Evolutionary conservation across 2,113 vertebrate genomes (phyloP).

Genomic region (Aegithalos caudatus): DNA sequence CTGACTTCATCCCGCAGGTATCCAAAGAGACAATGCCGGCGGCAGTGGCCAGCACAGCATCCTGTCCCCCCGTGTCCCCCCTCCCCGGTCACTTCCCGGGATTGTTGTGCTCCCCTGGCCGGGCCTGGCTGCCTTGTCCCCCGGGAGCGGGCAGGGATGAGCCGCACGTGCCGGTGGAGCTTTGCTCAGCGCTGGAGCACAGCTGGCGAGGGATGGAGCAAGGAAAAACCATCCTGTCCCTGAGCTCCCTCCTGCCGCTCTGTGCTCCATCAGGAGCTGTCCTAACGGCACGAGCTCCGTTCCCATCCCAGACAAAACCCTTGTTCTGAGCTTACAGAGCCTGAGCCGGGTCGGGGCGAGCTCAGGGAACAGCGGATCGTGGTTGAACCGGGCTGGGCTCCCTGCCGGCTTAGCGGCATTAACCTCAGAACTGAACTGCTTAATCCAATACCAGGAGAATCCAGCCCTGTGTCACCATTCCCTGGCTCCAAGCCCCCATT

Average conservation of each 20-base stretch:
- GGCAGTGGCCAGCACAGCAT: neutral
- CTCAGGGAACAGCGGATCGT: accelerated
- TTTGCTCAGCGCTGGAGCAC: accelerated
- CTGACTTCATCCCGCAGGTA: slow-evolving; percentile 18
- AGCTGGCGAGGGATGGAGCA: accelerated
- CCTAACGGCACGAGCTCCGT: accelerated
- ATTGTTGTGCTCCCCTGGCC: slow-evolving; percentile 38
- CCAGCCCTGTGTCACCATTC: neutral
- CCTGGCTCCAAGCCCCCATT: neutral
- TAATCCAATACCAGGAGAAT: neutral
- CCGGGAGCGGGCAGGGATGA: neutral
- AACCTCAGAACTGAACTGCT: neutral
- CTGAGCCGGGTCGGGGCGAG: accelerated
- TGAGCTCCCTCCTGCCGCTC: neutral
- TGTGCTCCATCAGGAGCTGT: accelerated
- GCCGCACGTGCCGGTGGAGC: neutral
- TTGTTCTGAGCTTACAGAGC: accelerated
- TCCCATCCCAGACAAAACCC: neutral
- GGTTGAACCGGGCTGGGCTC: accelerated
- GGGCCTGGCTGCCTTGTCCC: neutral
- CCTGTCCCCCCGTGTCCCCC: slow-evolving; percentile 4
- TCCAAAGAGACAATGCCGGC: neutral
- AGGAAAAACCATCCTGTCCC: neutral
- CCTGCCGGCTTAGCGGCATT: neutral
- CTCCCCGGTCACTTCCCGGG: neutral